These are phyloP conservation scores for Datnioides undecimradiatus DNA, from an alignment of 2,113 vertebrate genomes.

Conservation along the genomic window DNA sequence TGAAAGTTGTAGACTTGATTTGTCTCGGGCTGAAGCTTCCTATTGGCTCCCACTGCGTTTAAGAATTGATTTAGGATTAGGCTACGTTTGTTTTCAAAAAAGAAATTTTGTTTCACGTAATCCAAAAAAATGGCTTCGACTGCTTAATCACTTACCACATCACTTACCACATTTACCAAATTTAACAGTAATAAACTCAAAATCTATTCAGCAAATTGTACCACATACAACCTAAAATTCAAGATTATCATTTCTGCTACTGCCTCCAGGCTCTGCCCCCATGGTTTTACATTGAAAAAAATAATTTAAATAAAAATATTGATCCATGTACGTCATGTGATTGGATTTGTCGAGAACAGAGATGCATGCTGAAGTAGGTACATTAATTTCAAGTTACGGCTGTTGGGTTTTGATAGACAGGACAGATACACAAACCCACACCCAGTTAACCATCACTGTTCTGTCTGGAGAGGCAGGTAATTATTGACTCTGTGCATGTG, in stretches of 20 bases:
- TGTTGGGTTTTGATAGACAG: constrained; percentile 22
- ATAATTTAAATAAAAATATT: no score
- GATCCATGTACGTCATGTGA: not conserved
- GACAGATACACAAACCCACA: constrained; percentile 12
- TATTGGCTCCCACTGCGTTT: not conserved
- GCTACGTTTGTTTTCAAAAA: no score
- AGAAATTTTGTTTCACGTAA: no score
- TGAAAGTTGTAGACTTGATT: not conserved
- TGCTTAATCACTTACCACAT: no score
- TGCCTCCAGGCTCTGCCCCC: not conserved
- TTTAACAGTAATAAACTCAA: no score
- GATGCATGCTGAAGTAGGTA: not conserved
- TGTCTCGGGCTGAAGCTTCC: not conserved
- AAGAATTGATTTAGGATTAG: no score
- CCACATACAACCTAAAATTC: not conserved
- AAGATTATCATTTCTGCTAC: not conserved
- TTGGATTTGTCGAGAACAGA: not conserved
- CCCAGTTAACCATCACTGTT: constrained; percentile 37
- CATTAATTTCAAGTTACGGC: not conserved
- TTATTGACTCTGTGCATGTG: constrained; percentile 49
- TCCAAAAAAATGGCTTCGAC: no score
- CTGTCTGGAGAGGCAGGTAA: constrained; percentile 62
- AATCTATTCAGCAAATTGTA: no score
- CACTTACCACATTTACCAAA: no score
- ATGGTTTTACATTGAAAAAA: not conserved